phyloP scores from a whole-genome alignment of 2,888 invertebrate species.

The Cheilosia soror region DNA sequence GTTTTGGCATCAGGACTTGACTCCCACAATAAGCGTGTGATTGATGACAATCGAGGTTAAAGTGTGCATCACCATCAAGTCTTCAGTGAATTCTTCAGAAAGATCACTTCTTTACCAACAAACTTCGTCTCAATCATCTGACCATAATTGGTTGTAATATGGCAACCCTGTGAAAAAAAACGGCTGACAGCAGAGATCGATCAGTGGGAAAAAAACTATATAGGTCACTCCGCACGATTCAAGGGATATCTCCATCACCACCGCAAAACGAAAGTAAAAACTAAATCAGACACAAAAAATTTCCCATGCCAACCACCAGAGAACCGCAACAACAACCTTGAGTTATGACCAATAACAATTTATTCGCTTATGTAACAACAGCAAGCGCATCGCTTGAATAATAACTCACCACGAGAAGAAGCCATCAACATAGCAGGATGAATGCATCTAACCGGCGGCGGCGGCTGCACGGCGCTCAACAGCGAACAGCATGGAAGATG shows the following conservation, averaged over 20 bases:
- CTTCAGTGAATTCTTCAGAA: conserved; percentile 3
- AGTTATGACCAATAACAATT: conserved; percentile 74
- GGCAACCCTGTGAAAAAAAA: background rate
- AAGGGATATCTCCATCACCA: conserved; percentile 24
- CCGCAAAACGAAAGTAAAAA: conserved; percentile 26
- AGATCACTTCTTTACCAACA: conserved; percentile 19
- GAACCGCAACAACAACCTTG: conserved; percentile 56
- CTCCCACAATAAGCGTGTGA: background rate
- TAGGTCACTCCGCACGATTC: conserved; percentile 47
- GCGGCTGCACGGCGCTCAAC: background rate
- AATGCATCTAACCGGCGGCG: conserved; percentile 39
- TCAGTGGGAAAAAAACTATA: conserved; percentile 35
- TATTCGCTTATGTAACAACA: conserved; percentile 67
- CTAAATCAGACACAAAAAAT: conserved; percentile 27
- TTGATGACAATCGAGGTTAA: background rate
- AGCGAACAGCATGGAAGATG: conserved; percentile 52
- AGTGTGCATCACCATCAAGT: background rate
- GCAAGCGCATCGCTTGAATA: conserved; percentile 25
- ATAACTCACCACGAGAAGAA: conserved; percentile 51
- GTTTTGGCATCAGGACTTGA: too few species aligned
- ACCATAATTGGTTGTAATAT: conserved; percentile 37
- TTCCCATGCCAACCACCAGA: conserved; percentile 47
- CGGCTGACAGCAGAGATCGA: conserved; percentile 4
- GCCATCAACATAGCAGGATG: conserved; percentile 44
- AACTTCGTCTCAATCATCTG: conserved; percentile 8